Evolutionary conservation across 1,140 invertebrate species (phyloP).

Genomic region (Diabrotica virgifera): DNA sequence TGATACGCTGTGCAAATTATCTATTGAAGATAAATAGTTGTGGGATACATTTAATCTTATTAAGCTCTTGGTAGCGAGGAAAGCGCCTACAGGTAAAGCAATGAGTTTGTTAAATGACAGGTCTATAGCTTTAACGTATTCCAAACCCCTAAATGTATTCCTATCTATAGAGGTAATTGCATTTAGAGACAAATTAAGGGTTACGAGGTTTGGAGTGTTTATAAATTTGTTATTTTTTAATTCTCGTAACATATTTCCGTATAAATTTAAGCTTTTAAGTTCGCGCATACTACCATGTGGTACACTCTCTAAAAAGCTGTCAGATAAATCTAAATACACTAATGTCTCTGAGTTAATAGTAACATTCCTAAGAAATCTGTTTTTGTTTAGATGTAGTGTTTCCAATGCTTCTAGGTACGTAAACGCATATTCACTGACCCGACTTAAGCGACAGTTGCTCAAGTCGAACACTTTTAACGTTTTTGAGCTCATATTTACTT

Average conservation of each 20-base stretch:
- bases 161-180: slow-evolving; percentile 54
- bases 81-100: slow-evolving; percentile 52
- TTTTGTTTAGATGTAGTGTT: slow-evolving; percentile 53
- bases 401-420: slow-evolving; percentile 51
- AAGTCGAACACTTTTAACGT: slow-evolving; percentile 55
- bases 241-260: slow-evolving; percentile 58
- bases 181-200: slow-evolving; percentile 64
- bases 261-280: slow-evolving; percentile 55
- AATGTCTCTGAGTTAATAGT: slow-evolving; percentile 54
- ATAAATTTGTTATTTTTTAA: slow-evolving; percentile 57
- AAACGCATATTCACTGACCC: slow-evolving; percentile 51
- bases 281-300: slow-evolving; percentile 60
- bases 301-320: slow-evolving; percentile 61
- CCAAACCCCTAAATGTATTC: slow-evolving; percentile 55
- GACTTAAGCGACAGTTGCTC: slow-evolving; percentile 54
- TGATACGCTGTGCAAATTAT: slow-evolving; percentile 55
- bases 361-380: slow-evolving; percentile 52
- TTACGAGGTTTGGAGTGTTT: slow-evolving; percentile 58
- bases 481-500: slow-evolving; percentile 50
- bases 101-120: slow-evolving; percentile 63
- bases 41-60: slow-evolving; percentile 59
- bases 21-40: slow-evolving; percentile 61
- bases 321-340: slow-evolving; percentile 59
- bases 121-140: slow-evolving; percentile 24
- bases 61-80: slow-evolving; percentile 55